These are phyloP conservation scores for Lithobates pipiens DNA, from an alignment of 2,797 vertebrate genomes.

Conservation along the genomic window DNA sequence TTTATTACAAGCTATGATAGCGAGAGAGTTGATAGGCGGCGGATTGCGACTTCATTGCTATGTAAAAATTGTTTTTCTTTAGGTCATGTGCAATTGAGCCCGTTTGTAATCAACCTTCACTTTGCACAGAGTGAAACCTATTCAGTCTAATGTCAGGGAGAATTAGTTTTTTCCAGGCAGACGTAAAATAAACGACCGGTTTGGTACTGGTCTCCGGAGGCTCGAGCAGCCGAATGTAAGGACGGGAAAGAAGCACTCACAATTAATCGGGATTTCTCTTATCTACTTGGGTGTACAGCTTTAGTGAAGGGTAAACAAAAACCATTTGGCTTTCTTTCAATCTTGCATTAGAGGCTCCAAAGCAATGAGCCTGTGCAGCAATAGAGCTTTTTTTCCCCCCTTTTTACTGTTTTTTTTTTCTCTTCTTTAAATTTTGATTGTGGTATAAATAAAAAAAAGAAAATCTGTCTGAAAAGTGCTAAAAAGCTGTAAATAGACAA, in stretches of 20 bases:
- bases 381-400: slow-evolving; percentile 43
- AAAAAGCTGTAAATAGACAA: too few species aligned
- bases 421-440: slow-evolving; percentile 12
- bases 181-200: slow-evolving; percentile 63
- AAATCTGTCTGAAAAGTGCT: not conserved
- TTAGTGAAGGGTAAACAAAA: slow-evolving; percentile 63
- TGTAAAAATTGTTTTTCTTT: slow-evolving; percentile 74
- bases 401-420: slow-evolving; percentile 20
- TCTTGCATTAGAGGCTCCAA: slow-evolving; percentile 57
- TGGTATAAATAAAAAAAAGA: slow-evolving; percentile 1
- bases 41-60: slow-evolving; percentile 66
- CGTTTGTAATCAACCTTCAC: slow-evolving; percentile 77
- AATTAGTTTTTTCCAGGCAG: slow-evolving; percentile 67
- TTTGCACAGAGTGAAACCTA: slow-evolving; percentile 69
- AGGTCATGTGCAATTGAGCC: slow-evolving; percentile 69
- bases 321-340: slow-evolving; percentile 62
- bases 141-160: slow-evolving; percentile 66
- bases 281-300: slow-evolving; percentile 60
- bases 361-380: slow-evolving; percentile 51
- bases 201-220: slow-evolving; percentile 54
- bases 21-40: slow-evolving; percentile 62
- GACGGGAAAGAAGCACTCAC: slow-evolving; percentile 29
- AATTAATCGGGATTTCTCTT: slow-evolving; percentile 64
- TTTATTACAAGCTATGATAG: slow-evolving; percentile 73
- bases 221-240: slow-evolving; percentile 59